Conservation (phyloP, 2,797 vertebrate species). For the Sebastes minor region DNA sequence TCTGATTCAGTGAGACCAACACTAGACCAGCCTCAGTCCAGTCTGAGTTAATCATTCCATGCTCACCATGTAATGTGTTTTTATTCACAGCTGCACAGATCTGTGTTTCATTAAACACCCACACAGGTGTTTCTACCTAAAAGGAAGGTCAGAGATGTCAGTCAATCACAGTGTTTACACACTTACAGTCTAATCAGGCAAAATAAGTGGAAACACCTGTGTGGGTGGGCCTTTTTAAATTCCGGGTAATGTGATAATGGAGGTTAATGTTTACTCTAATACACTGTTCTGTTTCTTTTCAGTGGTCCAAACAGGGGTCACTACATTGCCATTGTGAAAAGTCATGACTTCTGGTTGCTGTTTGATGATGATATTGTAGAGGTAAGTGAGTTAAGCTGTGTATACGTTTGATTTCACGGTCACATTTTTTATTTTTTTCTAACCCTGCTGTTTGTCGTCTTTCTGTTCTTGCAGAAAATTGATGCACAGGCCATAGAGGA, state of each 20-base stretch:
- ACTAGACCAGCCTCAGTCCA: background rate
- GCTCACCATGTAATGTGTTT: background rate
- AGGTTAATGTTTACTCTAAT: background rate
- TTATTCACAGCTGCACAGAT: background rate
- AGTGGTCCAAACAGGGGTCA: conserved; percentile 97
- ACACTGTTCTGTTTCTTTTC: background rate
- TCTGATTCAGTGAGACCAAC: background rate
- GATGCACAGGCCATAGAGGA: conserved; percentile 99
- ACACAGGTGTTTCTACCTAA: background rate
- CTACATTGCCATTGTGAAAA: conserved; percentile 99
- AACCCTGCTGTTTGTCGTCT: background rate
- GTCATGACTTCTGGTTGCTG: conserved; percentile 97
- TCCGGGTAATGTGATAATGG: background rate
- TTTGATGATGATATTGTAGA: conserved; percentile 99
- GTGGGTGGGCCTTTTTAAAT: background rate
- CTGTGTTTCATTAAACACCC: background rate
- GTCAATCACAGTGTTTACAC: background rate
- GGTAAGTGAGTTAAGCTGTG: conserved; percentile 54
- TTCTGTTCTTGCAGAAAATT: conserved; percentile 88
- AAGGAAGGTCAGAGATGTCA: background rate
- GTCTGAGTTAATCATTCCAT: background rate
- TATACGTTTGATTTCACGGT: background rate
- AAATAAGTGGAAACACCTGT: background rate
- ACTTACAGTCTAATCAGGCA: background rate
- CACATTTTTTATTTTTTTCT: background rate